Base-by-base conservation (phyloP, 1,140 invertebrate genomes). In the Drosophila ambigua region DNA sequence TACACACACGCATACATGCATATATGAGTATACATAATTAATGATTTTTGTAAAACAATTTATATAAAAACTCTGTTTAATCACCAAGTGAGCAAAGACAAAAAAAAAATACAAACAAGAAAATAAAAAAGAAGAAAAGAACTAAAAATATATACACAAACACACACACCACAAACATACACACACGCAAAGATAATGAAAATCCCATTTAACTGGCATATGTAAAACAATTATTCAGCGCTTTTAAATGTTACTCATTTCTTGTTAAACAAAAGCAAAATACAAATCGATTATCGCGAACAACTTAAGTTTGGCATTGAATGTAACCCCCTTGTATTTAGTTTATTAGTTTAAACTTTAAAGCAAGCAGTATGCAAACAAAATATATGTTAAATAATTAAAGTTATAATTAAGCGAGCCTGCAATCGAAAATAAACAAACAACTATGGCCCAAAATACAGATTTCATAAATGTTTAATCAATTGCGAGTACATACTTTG, bases 201-300 rank as follows among this genome's bases (percentile, higher is more conserved):
- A 62, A 83, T 69, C 69, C 69, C 60, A 74, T 66, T 82, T 73
- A 82, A 72, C 54, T 65, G 55, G 72, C 45, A 80, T 55, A 77
- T 60, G 49, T 41, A 58, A 62, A 79, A 79, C 55, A 76, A 68
- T 24, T 24, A 85, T 74, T 78, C 54, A 74, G 60, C 69, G 81
- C 77, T 85, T 85, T 87, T 81, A 87, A 85, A 81, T 87, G 82
- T 85, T 81, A 85, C 66, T 85, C 39, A 74, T 85, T 81, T 85
- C 77, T 64, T 85, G 77, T 85, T 85, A 60, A 61, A 24, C 20
- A 20, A 20, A 20, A 20, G 2, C 1, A 20, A 20, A 20, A 20
- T 1, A 20, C 1, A 60, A 69, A 77, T 52, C 66, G 71, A 68
- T 52, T 68, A 49, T 48, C 44, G 66, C 63, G 45, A 69, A 68